phyloP scores from a whole-genome alignment of 2,113 vertebrate species.

The Ariopsis seemanni region DNA sequence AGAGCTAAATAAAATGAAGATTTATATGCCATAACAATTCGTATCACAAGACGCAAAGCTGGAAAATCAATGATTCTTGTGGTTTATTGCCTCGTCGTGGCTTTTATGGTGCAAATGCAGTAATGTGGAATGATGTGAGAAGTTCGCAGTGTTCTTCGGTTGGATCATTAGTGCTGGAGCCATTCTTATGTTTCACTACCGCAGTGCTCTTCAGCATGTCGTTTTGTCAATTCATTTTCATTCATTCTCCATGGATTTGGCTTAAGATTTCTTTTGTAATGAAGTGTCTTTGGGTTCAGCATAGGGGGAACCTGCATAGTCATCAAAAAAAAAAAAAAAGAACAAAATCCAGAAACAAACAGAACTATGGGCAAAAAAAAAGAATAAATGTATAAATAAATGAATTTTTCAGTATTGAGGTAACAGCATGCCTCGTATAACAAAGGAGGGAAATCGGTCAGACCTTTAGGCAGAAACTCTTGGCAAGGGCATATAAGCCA shows the following conservation, averaged over 20 bases:
- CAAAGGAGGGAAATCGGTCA: background rate
- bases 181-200: background rate
- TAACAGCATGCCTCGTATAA: background rate
- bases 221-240: background rate
- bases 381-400: background rate
- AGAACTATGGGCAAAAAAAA: background rate
- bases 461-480: background rate
- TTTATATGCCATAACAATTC: background rate
- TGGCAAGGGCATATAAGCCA: background rate
- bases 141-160: background rate
- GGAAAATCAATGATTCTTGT: constrained; percentile 23
- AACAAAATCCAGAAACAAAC: background rate
- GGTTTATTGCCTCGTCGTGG: background rate
- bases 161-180: background rate
- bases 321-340: background rate
- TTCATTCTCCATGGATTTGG: background rate
- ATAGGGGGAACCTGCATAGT: background rate
- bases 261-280: background rate
- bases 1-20: background rate
- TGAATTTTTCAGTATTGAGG: background rate
- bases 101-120: background rate
- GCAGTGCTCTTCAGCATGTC: background rate
- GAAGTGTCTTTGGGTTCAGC: background rate
- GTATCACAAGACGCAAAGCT: background rate
- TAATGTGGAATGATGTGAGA: constrained; percentile 1